Conservation (phyloP, 2,888 invertebrate genomes). For the Cremastobaeus sp. region DNA sequence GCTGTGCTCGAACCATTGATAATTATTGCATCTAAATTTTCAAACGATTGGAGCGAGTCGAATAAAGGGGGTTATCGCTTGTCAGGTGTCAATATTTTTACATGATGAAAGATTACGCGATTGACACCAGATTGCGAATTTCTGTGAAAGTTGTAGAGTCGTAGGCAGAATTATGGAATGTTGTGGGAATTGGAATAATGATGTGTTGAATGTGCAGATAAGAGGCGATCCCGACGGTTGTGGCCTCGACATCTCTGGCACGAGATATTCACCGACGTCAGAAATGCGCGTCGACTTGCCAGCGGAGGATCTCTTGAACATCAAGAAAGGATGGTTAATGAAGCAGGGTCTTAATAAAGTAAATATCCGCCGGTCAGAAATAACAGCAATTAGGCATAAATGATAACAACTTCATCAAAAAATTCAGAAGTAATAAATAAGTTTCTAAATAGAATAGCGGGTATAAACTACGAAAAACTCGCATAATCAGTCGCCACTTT, state of each 20-base stretch:
- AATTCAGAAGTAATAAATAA: too few species aligned
- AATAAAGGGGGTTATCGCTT: too few species aligned
- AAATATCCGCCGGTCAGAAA: too few species aligned
- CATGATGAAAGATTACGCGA: neutral
- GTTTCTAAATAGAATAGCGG: too few species aligned
- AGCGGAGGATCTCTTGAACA: slow-evolving; percentile 88
- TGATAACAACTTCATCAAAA: too few species aligned
- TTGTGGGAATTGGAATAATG: slow-evolving; percentile 42
- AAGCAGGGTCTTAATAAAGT: slow-evolving; percentile 83
- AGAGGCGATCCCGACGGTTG: slow-evolving; percentile 89
- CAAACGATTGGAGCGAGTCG: too few species aligned
- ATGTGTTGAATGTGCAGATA: slow-evolving; percentile 78
- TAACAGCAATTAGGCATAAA: too few species aligned
- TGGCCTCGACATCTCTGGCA: slow-evolving; percentile 81
- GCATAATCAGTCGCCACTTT: too few species aligned
- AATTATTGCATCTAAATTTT: too few species aligned
- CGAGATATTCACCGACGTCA: slow-evolving; percentile 79
- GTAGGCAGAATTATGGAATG: slow-evolving; percentile 33
- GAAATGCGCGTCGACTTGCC: slow-evolving; percentile 85
- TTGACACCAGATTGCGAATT: slow-evolving; percentile 1
- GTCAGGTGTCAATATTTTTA: too few species aligned
- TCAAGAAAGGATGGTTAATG: slow-evolving; percentile 96
- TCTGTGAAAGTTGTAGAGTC: neutral
- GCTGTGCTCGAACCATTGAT: too few species aligned
- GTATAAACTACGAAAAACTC: too few species aligned